A percentile compares a stretch with the other conserved stretches of the same genome.
Evolutionary conservation across 2,888 invertebrate species (phyloP).

Genomic region (Drosophila subsilvestris): DNA sequence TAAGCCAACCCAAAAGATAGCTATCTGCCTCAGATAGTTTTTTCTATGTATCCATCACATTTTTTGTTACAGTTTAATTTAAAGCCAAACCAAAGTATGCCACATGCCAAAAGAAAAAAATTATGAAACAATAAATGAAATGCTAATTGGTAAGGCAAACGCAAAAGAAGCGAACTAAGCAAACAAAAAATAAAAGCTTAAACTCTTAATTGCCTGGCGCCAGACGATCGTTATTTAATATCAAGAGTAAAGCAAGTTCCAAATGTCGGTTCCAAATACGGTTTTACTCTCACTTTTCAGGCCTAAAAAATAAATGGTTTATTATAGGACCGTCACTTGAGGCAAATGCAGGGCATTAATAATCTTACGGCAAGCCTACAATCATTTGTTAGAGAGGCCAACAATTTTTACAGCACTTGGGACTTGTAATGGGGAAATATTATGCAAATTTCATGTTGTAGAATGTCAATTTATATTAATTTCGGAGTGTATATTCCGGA

Average conservation of each 20-base stretch:
- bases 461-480: conserved; percentile 7
- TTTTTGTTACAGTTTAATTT: conserved; percentile 17
- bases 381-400: conserved; percentile 48
- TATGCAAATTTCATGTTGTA: conserved; percentile 7
- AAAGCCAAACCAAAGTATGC: conserved; percentile 16
- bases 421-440: conserved; percentile 19
- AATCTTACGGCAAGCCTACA: conserved; percentile 49
- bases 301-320: conserved; percentile 44
- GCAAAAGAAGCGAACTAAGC: conserved; percentile 7
- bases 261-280: conserved; percentile 18
- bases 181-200: conserved; percentile 48
- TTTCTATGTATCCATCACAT: not conserved
- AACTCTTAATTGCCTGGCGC: conserved; percentile 69
- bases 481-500: not conserved
- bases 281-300: conserved; percentile 50
- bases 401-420: conserved; percentile 27
- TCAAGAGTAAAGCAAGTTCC: conserved; percentile 32
- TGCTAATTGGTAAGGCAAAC: conserved; percentile 57
- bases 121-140: conserved; percentile 51
- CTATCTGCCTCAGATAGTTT: not conserved
- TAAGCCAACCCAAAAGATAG: not conserved
- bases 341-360: conserved; percentile 61
- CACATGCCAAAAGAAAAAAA: conserved; percentile 30
- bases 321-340: conserved; percentile 60
- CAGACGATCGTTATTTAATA: conserved; percentile 56